Conservation (phyloP, 2,113 vertebrate genomes). For the Taxidea taxus region DNA sequence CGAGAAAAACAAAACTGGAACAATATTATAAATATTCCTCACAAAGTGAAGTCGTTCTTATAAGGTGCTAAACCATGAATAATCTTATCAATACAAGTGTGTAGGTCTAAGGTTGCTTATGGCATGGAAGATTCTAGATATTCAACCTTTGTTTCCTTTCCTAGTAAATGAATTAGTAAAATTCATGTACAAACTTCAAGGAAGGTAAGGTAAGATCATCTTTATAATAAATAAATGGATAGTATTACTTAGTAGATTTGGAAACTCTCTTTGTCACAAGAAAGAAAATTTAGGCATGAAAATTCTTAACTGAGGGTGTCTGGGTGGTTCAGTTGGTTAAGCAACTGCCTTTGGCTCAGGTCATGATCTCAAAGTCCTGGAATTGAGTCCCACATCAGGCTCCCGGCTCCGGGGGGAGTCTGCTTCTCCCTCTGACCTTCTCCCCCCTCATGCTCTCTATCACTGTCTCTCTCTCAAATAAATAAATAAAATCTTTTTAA, state of each 20-base stretch:
- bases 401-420: no score
- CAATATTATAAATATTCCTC: conserved; percentile 1
- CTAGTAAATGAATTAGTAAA: background rate
- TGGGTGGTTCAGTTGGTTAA: no score
- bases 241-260: background rate
- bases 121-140: background rate
- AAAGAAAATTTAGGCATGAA: background rate
- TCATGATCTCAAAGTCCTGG: no score
- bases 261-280: background rate
- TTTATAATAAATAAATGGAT: background rate
- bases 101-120: background rate
- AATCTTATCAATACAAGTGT: background rate
- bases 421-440: no score
- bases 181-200: conserved; percentile 10
- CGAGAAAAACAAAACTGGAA: background rate
- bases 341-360: no score
- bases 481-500: background rate
- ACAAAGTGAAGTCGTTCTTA: conserved; percentile 55
- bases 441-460: no score
- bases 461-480: no score
- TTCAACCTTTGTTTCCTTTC: background rate
- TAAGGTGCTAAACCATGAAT: background rate
- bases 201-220: background rate
- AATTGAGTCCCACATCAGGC: no score
- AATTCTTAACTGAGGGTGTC: background rate